phyloP scores from a whole-genome alignment of 92 coral and sea anemone genomes.

The Desmophyllum pertusum region DNA sequence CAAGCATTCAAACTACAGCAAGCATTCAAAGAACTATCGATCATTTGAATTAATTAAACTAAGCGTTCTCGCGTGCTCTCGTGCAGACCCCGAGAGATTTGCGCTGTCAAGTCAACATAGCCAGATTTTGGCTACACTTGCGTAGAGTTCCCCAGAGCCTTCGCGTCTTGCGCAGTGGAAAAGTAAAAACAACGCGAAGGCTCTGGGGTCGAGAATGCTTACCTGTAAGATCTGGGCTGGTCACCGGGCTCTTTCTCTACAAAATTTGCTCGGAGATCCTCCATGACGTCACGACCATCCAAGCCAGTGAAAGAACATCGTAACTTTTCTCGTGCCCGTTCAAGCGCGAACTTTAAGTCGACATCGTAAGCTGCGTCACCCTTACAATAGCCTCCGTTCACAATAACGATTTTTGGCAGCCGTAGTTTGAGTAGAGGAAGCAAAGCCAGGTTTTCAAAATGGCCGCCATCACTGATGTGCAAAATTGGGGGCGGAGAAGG shows the following conservation, averaged over 20 bases:
- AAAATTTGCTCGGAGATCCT: constrained; percentile 49
- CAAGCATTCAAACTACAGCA: no score
- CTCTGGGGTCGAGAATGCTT: no score
- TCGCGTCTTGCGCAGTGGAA: no score
- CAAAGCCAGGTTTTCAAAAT: constrained; percentile 63
- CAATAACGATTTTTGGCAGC: constrained; percentile 47
- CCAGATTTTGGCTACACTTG: no score
- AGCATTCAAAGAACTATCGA: no score
- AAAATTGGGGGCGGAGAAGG: constrained; percentile 63
- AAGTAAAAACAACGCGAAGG: no score
- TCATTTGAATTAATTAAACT: no score
- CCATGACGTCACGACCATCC: constrained; percentile 50
- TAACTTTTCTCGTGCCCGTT: constrained; percentile 50
- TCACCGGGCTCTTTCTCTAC: constrained; percentile 22
- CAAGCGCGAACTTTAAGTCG: constrained; percentile 46
- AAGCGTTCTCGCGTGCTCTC: no score
- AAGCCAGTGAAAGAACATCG: constrained; percentile 38
- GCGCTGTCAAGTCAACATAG: no score
- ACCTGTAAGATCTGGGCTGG: constrained; percentile 51
- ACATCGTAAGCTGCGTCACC: constrained; percentile 13
- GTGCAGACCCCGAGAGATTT: no score
- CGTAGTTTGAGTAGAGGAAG: constrained; percentile 58
- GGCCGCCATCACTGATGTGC: constrained; percentile 73
- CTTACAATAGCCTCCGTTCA: constrained; percentile 34
- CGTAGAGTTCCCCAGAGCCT: no score